Base-by-base conservation (phyloP, 2,888 invertebrate genomes). In the Drosophila demipolita region DNA sequence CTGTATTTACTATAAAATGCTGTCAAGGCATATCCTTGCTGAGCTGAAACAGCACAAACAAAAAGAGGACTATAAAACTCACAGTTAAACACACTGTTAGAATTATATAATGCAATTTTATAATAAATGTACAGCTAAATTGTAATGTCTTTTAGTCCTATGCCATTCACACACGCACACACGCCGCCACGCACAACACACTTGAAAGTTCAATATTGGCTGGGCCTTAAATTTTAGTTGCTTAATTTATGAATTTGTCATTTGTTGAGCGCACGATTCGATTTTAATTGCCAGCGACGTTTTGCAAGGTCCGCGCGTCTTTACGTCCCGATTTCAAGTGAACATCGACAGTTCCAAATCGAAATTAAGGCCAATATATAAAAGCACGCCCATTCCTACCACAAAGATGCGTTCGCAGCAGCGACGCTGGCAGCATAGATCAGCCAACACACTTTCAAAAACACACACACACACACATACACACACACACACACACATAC, bases 291-390 rank as follows among this genome's bases (percentile, higher is more conserved):
- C 86, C 68, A 85, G 80, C 87, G 87, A 85, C 89, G 83, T 77
- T 74, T 79, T 70, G 77, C 77, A 78, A 78, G 91, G 93, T 93
- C 93, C 89, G 88, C 89, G 91, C 93, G 91, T 92, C 90, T 92
- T 83, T 91, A 92, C 93, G 92, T 92, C 92, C 92, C 92, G 92
- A 90, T 90, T 93, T 92, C 92, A 91, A 93, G 91, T 93, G 93
- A 93, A 91, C 92, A 91, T 91, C 89, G 89, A 85, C 86, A 91
- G 91, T 92, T 92, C 91, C 92, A 92, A 93, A 92, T 92, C 84
- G 80, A 89, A 86, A 85, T 91, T 89, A 91, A 89, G 91, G 90
- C 91, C 90, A 89, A 85, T 87, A 81, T 88, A 85, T 89, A 70
- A 87, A 87, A 90, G 72, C 89, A 81, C 58, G 66, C 77, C 81